Evolutionary conservation across 2,888 invertebrate genomes (phyloP), one percentile per base, ranked within the genome.

Genomic region (Hypsopygia costalis): DNA sequence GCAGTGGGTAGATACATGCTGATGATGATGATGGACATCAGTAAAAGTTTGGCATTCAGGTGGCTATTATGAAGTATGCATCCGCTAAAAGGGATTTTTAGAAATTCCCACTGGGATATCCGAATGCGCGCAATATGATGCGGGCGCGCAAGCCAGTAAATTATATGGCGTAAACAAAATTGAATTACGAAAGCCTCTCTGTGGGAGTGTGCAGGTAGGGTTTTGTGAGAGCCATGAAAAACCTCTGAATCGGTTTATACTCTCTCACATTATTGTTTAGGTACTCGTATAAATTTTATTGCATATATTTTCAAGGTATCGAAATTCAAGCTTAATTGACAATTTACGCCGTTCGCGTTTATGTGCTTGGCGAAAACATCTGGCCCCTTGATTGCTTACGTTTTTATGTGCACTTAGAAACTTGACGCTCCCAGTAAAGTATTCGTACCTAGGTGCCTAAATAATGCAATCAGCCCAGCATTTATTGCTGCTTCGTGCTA

Each of bases 341-440:
- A 79, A 77, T 81, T 81, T 78, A 76, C 79, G 75, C 76, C 73
- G 69, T 71, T 75, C 67, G 41, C 65, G 73, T 83, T 83, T 83
- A 83, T 79, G 78, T 69, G 71, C 68, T 69, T 62, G 62, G 78
- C 69, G 73, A 81, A 77, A 83, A 79, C 83, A 85, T 76, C 81
- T 81, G 81, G 81, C 74, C 58, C 62, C 62, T 70, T 82, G 82
- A 81, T 85, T 82, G 81, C 76, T 77, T 70, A 73, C 77, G 75
- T 81, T 82, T 81, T 83, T 82, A 85, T 80, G 79, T 69, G 77
- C 78, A 79, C 80, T 81, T 78, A 72, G 72, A 69, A 76, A 75
- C 78, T 72, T 60, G 43, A 51, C 57, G 46, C 40, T 47, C 62
- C 52, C 52, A 55, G 55, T 52, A 53, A 70, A 22, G 37, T 29